Conservation (phyloP, 64 coral and sea anemone species). For the Montipora capricornis region DNA sequence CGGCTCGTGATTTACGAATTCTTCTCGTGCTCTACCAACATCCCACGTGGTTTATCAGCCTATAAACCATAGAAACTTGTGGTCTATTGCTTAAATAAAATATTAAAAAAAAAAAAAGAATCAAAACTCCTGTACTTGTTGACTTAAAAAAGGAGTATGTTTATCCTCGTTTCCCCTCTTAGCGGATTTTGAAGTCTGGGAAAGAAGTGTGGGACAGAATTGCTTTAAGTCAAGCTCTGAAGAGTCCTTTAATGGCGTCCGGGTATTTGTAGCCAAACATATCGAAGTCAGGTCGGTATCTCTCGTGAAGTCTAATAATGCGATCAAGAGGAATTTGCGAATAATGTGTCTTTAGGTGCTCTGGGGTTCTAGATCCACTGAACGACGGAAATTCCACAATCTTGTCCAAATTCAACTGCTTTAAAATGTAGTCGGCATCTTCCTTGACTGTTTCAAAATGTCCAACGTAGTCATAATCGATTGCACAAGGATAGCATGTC, state of each 20-base stretch:
- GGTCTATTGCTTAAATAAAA: too few relatives aligned
- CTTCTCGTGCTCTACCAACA: too few relatives aligned
- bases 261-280: constrained; percentile 36
- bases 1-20: too few relatives aligned
- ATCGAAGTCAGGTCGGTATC: constrained; percentile 25
- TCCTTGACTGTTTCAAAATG: constrained; percentile 26
- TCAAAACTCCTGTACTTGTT: too few relatives aligned
- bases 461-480: constrained; percentile 14
- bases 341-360: neutral
- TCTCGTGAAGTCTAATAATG: neutral
- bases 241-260: constrained; percentile 12
- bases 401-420: constrained; percentile 1
- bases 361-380: constrained; percentile 1
- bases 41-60: too few relatives aligned
- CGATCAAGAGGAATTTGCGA: constrained; percentile 15
- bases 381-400: constrained; percentile 28
- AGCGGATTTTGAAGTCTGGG: too few relatives aligned
- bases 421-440: constrained; percentile 31
- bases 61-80: too few relatives aligned
- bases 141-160: too few relatives aligned
- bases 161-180: too few relatives aligned
- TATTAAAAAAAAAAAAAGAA: too few relatives aligned
- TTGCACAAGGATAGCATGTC: constrained; percentile 20
- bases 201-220: neutral
- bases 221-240: neutral